phyloP scores from a whole-genome alignment of 2,888 invertebrate species.

The Eucriotettix oculatus region DNA sequence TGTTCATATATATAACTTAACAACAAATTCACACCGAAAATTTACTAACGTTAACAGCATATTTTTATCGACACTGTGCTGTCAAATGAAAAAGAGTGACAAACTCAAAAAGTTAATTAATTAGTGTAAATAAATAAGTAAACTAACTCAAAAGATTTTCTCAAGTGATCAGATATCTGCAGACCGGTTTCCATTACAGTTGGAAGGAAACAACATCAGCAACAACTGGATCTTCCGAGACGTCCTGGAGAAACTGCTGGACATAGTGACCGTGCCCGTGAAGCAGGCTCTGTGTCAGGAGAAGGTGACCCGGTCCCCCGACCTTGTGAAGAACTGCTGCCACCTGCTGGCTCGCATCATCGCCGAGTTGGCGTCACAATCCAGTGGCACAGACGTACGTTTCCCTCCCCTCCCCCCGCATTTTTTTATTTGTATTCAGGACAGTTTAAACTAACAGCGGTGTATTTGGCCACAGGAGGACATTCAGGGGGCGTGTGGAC shows the following conservation, averaged over 20 bases:
- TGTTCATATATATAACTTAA: no score
- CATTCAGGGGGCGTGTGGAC: conserved; percentile 45
- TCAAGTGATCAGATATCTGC: no score
- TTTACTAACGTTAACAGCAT: no score
- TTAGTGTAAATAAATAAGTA: no score
- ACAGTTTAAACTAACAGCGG: not conserved
- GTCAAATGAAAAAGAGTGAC: no score
- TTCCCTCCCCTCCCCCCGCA: not conserved
- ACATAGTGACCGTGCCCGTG: conserved; percentile 67
- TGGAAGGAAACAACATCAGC: conserved; percentile 24
- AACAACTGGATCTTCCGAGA: conserved; percentile 56
- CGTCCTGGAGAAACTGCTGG: conserved; percentile 64
- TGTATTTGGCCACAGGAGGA: conserved; percentile 34
- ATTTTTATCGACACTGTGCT: no score
- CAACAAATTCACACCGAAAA: no score
- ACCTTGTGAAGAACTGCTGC: conserved; percentile 50
- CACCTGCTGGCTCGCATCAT: conserved; percentile 67
- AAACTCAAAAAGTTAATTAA: no score
- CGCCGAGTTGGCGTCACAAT: conserved; percentile 71
- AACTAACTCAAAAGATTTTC: no score
- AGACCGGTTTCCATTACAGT: conserved; percentile 17
- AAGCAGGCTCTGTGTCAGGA: conserved; percentile 33
- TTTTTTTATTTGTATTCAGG: not conserved
- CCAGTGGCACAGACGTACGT: conserved; percentile 54
- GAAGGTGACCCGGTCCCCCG: conserved; percentile 26